phyloP scores from a whole-genome alignment of 92 coral and sea anemone genomes.

The Paramuricea clavata region DNA sequence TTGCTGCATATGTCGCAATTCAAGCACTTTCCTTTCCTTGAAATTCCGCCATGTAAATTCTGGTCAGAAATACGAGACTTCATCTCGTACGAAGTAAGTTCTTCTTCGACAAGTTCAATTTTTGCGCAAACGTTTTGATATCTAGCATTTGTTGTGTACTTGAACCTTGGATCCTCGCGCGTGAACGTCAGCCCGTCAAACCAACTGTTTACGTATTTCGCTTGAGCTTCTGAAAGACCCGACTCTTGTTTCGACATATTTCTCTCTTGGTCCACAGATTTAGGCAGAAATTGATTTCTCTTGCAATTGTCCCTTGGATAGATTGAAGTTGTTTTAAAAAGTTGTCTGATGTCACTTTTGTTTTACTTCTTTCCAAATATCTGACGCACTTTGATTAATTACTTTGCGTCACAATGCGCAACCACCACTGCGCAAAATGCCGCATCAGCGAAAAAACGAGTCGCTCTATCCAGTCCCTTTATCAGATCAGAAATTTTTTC shows the following conservation, averaged over 20 bases:
- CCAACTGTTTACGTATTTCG: conserved; percentile 7
- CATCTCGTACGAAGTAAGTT: conserved; percentile 1
- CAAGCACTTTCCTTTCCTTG: background rate
- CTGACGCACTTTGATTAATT: background rate
- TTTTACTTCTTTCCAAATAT: background rate
- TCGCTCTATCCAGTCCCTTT: too few relatives aligned
- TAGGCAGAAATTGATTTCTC: too few relatives aligned
- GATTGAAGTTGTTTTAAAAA: background rate
- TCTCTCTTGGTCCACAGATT: too few relatives aligned
- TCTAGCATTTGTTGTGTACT: background rate
- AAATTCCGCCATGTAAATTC: background rate
- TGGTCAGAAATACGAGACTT: background rate
- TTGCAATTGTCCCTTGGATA: too few relatives aligned
- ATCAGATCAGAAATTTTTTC: too few relatives aligned
- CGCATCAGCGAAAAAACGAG: too few relatives aligned
- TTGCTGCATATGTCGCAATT: background rate
- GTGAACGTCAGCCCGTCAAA: conserved; percentile 10
- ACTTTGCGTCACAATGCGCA: background rate
- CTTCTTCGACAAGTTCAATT: conserved; percentile 33
- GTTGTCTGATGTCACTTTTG: background rate
- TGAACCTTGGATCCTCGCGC: background rate
- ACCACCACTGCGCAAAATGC: background rate
- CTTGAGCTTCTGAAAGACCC: background rate
- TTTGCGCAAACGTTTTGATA: conserved; percentile 27
- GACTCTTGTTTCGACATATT: background rate